Conservation (phyloP, 2,797 vertebrate genomes). For the Hapalemur alaotrensis region DNA sequence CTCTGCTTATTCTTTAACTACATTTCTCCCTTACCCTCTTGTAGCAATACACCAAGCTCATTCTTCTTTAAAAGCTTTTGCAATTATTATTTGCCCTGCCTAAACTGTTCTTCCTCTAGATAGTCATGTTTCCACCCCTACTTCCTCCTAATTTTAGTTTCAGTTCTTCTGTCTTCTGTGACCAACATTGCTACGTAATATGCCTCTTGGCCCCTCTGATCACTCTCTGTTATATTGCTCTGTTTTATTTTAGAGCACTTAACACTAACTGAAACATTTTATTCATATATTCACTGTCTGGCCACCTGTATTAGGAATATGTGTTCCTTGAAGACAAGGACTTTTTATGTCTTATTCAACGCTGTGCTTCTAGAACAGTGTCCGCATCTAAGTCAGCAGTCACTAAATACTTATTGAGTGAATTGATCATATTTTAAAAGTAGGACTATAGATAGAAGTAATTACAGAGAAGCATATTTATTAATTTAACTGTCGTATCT, state of each 20-base stretch:
- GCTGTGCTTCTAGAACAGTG: not conserved
- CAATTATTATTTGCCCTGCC: not conserved
- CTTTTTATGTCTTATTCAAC: slow-evolving; percentile 22
- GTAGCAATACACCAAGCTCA: not conserved
- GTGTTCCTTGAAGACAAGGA: not conserved
- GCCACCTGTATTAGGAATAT: not conserved
- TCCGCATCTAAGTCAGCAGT: not conserved
- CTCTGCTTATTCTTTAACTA: not conserved
- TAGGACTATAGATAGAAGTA: not conserved
- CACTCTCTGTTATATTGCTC: not conserved
- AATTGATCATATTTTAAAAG: slow-evolving; percentile 22
- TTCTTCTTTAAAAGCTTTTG: not conserved
- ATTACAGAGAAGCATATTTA: slow-evolving; percentile 24
- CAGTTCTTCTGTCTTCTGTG: not conserved
- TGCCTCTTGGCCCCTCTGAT: not conserved
- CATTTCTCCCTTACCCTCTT: not conserved
- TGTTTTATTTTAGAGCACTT: slow-evolving; percentile 23
- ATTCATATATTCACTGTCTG: not conserved
- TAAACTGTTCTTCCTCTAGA: not conserved
- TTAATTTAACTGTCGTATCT: not conserved
- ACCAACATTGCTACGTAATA: not conserved
- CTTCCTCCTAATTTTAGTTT: slow-evolving; percentile 20
- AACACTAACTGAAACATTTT: not conserved
- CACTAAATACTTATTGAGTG: not conserved
- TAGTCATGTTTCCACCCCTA: not conserved